Evolutionary conservation across 2,797 vertebrate species (phyloP).

Genomic region (Cossypha heuglini): DNA sequence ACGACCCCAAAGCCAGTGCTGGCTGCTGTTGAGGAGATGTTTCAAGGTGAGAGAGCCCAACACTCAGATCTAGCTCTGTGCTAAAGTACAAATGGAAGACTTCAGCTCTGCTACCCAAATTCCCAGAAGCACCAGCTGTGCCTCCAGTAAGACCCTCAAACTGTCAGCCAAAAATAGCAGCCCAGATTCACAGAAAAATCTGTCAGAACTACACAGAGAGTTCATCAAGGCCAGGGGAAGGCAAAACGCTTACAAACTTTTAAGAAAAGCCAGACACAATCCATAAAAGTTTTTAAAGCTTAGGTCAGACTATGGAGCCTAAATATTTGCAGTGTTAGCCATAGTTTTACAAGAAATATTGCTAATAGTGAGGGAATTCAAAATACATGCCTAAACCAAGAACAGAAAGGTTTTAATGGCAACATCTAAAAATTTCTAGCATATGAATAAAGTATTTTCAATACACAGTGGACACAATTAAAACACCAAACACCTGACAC

Average conservation of each 20-base stretch:
- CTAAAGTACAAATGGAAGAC: background rate
- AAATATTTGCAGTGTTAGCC: background rate
- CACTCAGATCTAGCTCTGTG: background rate
- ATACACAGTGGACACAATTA: slow-evolving; percentile 6
- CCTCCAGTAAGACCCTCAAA: slow-evolving; percentile 11
- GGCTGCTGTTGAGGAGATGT: background rate
- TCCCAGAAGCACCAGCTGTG: background rate
- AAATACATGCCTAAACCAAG: background rate
- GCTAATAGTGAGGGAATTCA: background rate
- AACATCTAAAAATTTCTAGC: background rate
- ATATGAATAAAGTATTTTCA: background rate
- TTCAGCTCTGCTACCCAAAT: background rate
- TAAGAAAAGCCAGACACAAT: background rate
- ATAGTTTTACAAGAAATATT: background rate
- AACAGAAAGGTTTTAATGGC: background rate
- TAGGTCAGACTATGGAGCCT: background rate
- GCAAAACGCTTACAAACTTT: background rate
- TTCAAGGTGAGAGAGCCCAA: background rate
- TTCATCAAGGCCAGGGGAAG: background rate
- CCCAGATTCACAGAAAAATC: background rate
- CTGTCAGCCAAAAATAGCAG: background rate
- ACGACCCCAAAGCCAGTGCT: background rate
- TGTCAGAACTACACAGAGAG: background rate
- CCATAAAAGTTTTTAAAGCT: background rate
- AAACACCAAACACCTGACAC: background rate